These are phyloP conservation scores for Aradophagus sp. DNA, from an alignment of 1,140 invertebrate genomes.

Conservation along the genomic window DNA sequence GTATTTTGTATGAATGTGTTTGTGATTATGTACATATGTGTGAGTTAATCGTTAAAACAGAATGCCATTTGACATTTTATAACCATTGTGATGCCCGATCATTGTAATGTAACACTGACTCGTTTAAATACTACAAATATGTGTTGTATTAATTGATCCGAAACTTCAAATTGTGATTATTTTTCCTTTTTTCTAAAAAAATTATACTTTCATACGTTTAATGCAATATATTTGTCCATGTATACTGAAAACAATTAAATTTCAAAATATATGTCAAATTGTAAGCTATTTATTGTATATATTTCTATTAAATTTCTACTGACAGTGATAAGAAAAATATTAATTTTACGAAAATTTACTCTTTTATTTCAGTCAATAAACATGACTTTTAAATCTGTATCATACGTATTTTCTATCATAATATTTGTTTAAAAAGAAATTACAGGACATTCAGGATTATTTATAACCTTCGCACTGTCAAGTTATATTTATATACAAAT, in stretches of 20 bases:
- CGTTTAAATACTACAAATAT: slow-evolving; percentile 4
- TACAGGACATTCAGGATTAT: slow-evolving; percentile 6
- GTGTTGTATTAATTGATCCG: slow-evolving; percentile 20
- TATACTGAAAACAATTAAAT: slow-evolving; percentile 15
- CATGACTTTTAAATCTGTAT: not conserved
- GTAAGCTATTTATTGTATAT: slow-evolving; percentile 54
- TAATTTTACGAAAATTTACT: slow-evolving; percentile 33
- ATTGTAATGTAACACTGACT: slow-evolving; percentile 18
- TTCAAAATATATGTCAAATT: slow-evolving; percentile 21
- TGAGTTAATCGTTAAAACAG: slow-evolving; percentile 19
- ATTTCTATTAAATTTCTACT: slow-evolving; percentile 25
- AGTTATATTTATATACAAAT: slow-evolving; percentile 48
- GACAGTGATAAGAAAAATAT: slow-evolving; percentile 46
- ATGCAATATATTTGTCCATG: slow-evolving; percentile 21
- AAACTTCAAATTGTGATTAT: slow-evolving; percentile 29
- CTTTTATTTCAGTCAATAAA: slow-evolving; percentile 5
- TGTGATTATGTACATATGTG: slow-evolving; percentile 42
- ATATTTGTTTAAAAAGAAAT: slow-evolving; percentile 1
- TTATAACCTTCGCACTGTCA: slow-evolving; percentile 43
- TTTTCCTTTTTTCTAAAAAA: slow-evolving; percentile 5
- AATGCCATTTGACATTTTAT: slow-evolving; percentile 51
- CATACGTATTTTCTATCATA: not conserved
- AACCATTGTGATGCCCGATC: slow-evolving; percentile 36
- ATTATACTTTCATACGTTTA: slow-evolving; percentile 9
- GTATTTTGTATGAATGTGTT: slow-evolving; percentile 26